Conservation (phyloP, 2,113 vertebrate species). For the Rhadina sibilatrix region DNA sequence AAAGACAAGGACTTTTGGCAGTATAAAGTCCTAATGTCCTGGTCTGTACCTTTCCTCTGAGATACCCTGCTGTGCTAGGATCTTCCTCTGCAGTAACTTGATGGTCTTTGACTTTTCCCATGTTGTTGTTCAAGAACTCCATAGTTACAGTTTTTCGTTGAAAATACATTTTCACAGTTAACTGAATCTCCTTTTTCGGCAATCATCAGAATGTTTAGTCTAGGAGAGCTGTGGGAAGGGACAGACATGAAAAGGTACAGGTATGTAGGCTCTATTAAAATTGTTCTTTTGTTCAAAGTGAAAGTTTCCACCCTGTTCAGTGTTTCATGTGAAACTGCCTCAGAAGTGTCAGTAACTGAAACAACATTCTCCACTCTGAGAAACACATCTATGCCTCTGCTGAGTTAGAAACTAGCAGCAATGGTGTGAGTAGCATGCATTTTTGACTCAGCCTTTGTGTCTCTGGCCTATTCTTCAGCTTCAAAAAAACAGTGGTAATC, state of each 20-base stretch:
- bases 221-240: background rate
- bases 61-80: background rate
- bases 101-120: background rate
- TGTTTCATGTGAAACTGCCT: background rate
- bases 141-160: background rate
- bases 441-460: background rate
- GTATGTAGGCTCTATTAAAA: background rate
- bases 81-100: background rate
- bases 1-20: background rate
- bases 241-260: background rate
- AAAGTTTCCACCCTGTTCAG: background rate
- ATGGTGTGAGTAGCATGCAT: background rate
- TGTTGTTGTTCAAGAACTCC: background rate
- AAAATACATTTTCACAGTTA: background rate
- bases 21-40: background rate
- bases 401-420: constrained; percentile 26
- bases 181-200: background rate
- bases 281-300: constrained; percentile 44
- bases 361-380: background rate
- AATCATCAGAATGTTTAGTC: background rate
- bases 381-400: background rate
- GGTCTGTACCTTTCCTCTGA: background rate
- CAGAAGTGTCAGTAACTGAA: constrained; percentile 1
- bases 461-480: background rate
- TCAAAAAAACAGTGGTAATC: background rate